These are phyloP conservation scores for Leptinotarsa undecemlineata DNA, from an alignment of 1,140 invertebrate species.

Conservation along the genomic window DNA sequence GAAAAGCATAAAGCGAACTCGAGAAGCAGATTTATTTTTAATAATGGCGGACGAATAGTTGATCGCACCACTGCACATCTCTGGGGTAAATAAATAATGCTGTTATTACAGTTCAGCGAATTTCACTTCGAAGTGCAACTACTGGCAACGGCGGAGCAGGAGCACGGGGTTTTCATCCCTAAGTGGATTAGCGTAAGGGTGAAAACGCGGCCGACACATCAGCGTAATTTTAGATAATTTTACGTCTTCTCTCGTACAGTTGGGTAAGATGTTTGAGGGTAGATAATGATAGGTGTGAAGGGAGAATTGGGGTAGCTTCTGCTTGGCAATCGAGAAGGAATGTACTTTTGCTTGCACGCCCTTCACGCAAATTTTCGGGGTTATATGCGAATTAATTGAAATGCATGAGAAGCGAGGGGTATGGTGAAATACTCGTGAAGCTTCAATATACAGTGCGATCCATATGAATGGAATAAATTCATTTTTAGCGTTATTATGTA, in stretches of 20 bases:
- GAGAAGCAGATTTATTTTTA: constrained; percentile 52
- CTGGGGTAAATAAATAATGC: constrained; percentile 54
- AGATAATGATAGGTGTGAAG: constrained; percentile 44
- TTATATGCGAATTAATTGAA: constrained; percentile 27
- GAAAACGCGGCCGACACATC: constrained; percentile 28
- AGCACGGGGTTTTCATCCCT: constrained; percentile 29
- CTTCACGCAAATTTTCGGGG: constrained; percentile 27
- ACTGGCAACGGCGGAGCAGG: constrained; percentile 28
- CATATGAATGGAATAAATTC: too few relatives aligned
- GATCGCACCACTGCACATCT: constrained; percentile 49
- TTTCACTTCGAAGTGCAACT: constrained; percentile 38
- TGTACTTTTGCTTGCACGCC: constrained; percentile 28
- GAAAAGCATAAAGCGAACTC: constrained; percentile 13
- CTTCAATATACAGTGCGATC: too few relatives aligned
- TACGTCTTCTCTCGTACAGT: constrained; percentile 48
- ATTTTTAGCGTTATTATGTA: too few relatives aligned
- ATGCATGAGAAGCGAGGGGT: too few relatives aligned
- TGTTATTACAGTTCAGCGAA: constrained; percentile 52
- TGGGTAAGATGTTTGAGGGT: constrained; percentile 48
- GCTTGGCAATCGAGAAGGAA: constrained; percentile 32
- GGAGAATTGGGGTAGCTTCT: constrained; percentile 32
- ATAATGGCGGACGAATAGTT: constrained; percentile 53
- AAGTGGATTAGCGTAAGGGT: constrained; percentile 23
- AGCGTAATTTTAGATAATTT: constrained; percentile 52
- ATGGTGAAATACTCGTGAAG: too few relatives aligned